Conservation (phyloP, 2,797 vertebrate species). For the Spondyliosoma cantharus region DNA sequence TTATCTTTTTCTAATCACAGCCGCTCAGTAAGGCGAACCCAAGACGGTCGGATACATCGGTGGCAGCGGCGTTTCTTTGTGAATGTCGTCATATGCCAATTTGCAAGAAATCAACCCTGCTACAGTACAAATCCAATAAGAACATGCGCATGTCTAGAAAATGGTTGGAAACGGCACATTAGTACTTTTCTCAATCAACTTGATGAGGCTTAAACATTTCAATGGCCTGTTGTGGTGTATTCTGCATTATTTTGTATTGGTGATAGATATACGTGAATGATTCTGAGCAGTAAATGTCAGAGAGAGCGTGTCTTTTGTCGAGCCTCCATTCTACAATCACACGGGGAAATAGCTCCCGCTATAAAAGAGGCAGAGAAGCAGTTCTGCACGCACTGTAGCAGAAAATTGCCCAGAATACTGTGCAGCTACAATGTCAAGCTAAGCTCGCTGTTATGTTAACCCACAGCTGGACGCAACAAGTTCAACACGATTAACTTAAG, state of each 20-base stretch:
- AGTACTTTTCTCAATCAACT: no score
- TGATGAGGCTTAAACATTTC: not conserved
- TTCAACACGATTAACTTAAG: conserved; percentile 1
- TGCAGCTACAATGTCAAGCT: not conserved
- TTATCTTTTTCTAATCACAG: no score
- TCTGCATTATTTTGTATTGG: not conserved
- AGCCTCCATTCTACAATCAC: not conserved
- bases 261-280: not conserved
- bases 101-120: no score
- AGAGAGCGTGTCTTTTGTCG: not conserved
- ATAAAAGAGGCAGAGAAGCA: conserved; percentile 2
- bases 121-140: not conserved
- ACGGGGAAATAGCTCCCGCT: no score
- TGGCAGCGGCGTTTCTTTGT: no score
- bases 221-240: not conserved
- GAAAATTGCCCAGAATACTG: not conserved
- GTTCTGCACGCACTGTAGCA: not conserved
- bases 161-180: not conserved
- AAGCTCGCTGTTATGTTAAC: not conserved
- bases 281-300: no score
- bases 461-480: conserved; percentile 12
- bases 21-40: no score
- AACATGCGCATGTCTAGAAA: not conserved
- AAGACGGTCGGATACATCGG: no score
- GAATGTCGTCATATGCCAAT: no score